phyloP scores from a whole-genome alignment of 2,113 vertebrate species.

The Oenanthe oenanthe region DNA sequence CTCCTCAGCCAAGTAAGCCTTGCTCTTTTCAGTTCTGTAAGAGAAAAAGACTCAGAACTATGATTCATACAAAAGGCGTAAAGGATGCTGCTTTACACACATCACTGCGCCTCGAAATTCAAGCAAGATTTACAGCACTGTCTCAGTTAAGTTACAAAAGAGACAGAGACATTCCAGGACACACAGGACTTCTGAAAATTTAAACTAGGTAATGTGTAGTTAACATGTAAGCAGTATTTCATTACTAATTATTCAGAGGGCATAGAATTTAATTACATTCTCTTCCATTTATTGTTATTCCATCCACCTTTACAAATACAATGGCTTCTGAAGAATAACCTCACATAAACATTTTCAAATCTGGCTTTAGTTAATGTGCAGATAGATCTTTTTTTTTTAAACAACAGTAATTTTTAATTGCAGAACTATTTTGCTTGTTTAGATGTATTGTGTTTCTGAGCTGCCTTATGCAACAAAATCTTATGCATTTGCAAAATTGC shows the following conservation, averaged over 20 bases:
- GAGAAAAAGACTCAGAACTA: background rate
- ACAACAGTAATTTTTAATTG: conserved; percentile 34
- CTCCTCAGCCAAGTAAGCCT: background rate
- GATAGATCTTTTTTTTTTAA: background rate
- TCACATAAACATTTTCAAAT: background rate
- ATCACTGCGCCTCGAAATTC: background rate
- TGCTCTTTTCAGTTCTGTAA: background rate
- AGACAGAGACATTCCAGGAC: background rate
- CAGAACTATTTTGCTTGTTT: conserved; percentile 28
- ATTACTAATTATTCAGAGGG: background rate
- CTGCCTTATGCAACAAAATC: conserved; percentile 13
- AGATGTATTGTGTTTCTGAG: background rate
- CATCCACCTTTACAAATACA: background rate
- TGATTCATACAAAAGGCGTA: background rate
- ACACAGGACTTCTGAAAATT: background rate
- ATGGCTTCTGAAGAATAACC: background rate
- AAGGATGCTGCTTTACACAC: background rate
- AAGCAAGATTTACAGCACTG: background rate
- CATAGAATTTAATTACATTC: background rate
- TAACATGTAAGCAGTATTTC: background rate
- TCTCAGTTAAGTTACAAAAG: background rate
- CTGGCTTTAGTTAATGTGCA: background rate
- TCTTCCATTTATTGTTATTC: background rate
- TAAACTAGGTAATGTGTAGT: background rate
- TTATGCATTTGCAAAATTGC: conserved; percentile 44